Evolutionary conservation across 2,113 vertebrate genomes (phyloP), one percentile per base, ranked within the genome.

Genomic region (Alexandromys fortis): DNA sequence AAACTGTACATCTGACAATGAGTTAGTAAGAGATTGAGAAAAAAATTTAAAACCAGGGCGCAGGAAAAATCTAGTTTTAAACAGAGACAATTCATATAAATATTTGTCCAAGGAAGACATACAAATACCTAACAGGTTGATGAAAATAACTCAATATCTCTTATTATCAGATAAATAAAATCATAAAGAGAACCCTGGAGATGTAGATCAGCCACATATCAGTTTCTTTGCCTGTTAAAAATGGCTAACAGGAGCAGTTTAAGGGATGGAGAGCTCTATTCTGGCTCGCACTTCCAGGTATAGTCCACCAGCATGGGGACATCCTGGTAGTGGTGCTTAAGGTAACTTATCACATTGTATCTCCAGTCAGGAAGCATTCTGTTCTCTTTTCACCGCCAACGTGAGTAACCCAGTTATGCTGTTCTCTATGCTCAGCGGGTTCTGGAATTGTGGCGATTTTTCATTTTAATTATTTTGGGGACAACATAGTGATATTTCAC

Each of bases 391-490:
- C 21, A 52, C 3, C 0, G 5, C 45, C 67, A 16, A 70, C 1
- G 22, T 58, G 21, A 72, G 63, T n/a, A 35, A 88, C 67, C 26
- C 63, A 72, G 63, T 79, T 88, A 30, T 24, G 38, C 42, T 65
- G 16, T 24, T 52, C 45, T 65, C 7, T 9, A 65, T 33, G 58
- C 58, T 86, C 81, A 75, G 7, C 22, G 35, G 38, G 35, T 45
- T 92, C 63, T 75, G 68, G 16, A 65, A 38, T 86, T 70, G 45
- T 22, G 47, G 47, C 83, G 17, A 70, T 58, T 70, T 55, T 85
- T 78, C 85, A 87, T 87, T 87, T 65, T 55, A 87, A 93, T 67
- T 52, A 93, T 79, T 93, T 63, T 68, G 22, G 63, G 45, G 65
- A 33, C 45, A 13, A 7, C 47, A 87, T n/a, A 93, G 73, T 65